These are phyloP conservation scores for Dicroscelio sp. DNA, from an alignment of 2,888 invertebrate species.

Conservation along the genomic window DNA sequence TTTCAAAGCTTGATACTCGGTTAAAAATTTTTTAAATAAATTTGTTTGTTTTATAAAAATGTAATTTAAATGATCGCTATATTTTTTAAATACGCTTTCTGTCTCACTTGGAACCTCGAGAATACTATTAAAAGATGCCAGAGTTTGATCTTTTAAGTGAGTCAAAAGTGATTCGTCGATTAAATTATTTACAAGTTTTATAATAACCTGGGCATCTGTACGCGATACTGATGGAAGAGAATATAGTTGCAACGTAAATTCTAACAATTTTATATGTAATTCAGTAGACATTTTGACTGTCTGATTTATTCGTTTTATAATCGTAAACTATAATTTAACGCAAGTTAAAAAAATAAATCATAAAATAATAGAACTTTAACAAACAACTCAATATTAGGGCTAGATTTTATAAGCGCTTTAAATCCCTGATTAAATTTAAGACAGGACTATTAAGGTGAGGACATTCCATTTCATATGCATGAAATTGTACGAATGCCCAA, in stretches of 20 bases:
- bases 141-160: conserved; percentile 32
- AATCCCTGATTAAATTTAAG: neutral
- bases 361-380: neutral
- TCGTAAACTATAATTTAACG: neutral
- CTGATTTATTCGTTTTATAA: neutral
- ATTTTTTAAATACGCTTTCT: neutral
- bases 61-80: neutral
- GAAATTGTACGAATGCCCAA: neutral
- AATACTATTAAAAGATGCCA: neutral
- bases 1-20: conserved; percentile 25
- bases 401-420: neutral
- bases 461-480: conserved; percentile 14
- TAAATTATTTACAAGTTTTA: conserved; percentile 36
- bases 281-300: neutral
- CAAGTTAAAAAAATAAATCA: neutral
- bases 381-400: neutral
- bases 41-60: conserved; percentile 46
- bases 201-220: conserved; percentile 22
- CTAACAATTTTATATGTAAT: conserved; percentile 12
- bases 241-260: conserved; percentile 43
- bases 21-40: conserved; percentile 14
- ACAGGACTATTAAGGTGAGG: conserved; percentile 1
- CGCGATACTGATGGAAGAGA: conserved; percentile 31
- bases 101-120: neutral
- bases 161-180: conserved; percentile 47